These are phyloP conservation scores for Lapara coniferarum DNA, from an alignment of 2,888 invertebrate species.

Conservation along the genomic window DNA sequence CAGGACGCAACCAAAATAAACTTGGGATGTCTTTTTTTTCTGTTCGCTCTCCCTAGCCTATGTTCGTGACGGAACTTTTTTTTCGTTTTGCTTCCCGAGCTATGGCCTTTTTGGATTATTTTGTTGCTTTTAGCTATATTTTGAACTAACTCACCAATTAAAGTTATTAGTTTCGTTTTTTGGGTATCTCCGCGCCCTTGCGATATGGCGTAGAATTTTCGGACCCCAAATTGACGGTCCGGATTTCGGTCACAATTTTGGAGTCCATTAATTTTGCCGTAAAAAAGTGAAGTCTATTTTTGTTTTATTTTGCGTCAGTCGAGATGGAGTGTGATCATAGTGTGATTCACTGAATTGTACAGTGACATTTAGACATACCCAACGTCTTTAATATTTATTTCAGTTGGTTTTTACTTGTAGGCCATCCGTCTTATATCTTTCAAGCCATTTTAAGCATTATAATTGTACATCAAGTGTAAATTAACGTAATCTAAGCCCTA, in stretches of 20 bases:
- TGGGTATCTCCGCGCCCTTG: constrained; percentile 33
- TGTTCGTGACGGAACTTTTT: constrained; percentile 82
- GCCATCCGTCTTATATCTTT: too few species aligned
- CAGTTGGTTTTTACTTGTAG: too few species aligned
- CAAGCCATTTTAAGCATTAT: too few species aligned
- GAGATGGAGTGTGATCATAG: background rate
- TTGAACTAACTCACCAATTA: constrained; percentile 66
- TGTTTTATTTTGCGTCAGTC: background rate
- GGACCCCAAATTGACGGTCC: constrained; percentile 35
- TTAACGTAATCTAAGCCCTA: too few species aligned
- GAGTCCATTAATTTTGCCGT: constrained; percentile 18
- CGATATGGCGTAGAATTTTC: constrained; percentile 16
- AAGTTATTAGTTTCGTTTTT: constrained; percentile 57
- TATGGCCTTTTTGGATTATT: constrained; percentile 77
- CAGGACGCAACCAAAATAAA: constrained; percentile 81
- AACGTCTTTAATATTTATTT: too few species aligned
- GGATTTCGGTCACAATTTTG: constrained; percentile 7
- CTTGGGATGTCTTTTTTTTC: constrained; percentile 81
- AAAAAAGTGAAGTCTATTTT: background rate
- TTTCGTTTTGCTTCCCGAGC: constrained; percentile 74
- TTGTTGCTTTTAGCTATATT: constrained; percentile 80
- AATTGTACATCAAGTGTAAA: too few species aligned
- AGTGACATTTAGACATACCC: background rate
- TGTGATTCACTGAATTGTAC: background rate
- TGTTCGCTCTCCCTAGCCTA: constrained; percentile 82